Conservation (phyloP, 2,113 vertebrate species). For the Bombycilla garrulus region DNA sequence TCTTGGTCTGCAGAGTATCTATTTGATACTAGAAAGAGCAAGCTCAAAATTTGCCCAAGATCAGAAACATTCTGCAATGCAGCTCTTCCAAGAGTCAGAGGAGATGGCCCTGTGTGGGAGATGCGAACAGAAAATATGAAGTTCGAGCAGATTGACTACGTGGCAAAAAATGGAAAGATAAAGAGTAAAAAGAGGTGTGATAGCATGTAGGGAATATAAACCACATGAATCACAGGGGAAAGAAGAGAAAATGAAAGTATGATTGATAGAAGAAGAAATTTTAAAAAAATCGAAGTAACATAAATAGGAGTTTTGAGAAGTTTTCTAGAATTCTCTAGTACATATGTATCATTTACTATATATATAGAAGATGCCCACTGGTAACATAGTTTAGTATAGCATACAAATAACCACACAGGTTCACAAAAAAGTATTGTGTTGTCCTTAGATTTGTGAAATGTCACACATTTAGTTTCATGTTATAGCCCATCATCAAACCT, state of each 20-base stretch:
- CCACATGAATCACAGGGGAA: not conserved
- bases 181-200: not conserved
- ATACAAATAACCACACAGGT: not conserved
- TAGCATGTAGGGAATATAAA: not conserved
- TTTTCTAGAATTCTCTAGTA: not conserved
- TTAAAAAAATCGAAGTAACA: not conserved
- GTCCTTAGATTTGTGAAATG: not conserved
- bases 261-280: not conserved
- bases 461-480: not conserved
- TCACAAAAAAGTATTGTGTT: not conserved
- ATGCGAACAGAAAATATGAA: not conserved
- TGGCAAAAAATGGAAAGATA: not conserved
- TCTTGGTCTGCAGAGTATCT: not conserved
- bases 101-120: not conserved
- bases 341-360: accelerated
- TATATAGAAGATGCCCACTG: not conserved
- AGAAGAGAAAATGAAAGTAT: not conserved
- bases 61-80: not conserved
- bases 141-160: not conserved
- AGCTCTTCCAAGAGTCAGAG: not conserved
- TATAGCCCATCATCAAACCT: not conserved
- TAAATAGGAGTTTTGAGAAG: not conserved
- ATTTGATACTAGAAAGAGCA: not conserved
- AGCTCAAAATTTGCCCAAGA: not conserved
- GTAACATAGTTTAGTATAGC: not conserved